Conservation (phyloP, 2,888 invertebrate species). For the Andrena praecox region DNA sequence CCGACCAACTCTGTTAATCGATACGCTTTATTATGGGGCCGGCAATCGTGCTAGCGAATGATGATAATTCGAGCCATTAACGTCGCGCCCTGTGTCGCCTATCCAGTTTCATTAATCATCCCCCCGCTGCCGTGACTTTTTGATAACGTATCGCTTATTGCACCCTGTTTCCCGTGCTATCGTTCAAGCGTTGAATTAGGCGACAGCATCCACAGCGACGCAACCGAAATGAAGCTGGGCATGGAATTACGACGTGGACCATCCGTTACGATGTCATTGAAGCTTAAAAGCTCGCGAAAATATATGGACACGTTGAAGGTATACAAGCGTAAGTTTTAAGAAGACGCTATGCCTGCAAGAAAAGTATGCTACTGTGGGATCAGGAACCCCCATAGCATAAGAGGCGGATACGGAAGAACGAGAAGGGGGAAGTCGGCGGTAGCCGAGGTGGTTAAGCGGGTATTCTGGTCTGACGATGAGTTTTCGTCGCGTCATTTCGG, state of each 20-base stretch:
- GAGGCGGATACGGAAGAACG: too few relatives aligned
- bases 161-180: neutral
- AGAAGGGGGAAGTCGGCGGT: too few relatives aligned
- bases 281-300: too few relatives aligned
- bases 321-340: too few relatives aligned
- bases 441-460: too few relatives aligned
- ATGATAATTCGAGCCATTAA: slow-evolving; percentile 64
- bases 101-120: slow-evolving; percentile 40
- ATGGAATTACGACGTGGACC: too few relatives aligned
- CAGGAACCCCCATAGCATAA: too few relatives aligned
- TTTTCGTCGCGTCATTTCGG: too few relatives aligned
- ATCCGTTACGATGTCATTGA: too few relatives aligned
- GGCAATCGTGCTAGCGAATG: slow-evolving; percentile 39
- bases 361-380: neutral
- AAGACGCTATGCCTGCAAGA: neutral
- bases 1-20: slow-evolving; percentile 47
- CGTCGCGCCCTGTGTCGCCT: slow-evolving; percentile 14
- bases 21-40: slow-evolving; percentile 51
- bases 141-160: neutral
- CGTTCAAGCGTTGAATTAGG: neutral
- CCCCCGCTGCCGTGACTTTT: slow-evolving; percentile 36
- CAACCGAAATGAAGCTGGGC: too few relatives aligned
- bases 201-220: neutral
- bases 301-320: too few relatives aligned
- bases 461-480: too few relatives aligned